Percentiles rank a stretch among this genome's conserved stretches.
These are phyloP conservation scores for Gallinago solitaria DNA, from an alignment of 2,797 vertebrate species.

Conservation along the genomic window DNA sequence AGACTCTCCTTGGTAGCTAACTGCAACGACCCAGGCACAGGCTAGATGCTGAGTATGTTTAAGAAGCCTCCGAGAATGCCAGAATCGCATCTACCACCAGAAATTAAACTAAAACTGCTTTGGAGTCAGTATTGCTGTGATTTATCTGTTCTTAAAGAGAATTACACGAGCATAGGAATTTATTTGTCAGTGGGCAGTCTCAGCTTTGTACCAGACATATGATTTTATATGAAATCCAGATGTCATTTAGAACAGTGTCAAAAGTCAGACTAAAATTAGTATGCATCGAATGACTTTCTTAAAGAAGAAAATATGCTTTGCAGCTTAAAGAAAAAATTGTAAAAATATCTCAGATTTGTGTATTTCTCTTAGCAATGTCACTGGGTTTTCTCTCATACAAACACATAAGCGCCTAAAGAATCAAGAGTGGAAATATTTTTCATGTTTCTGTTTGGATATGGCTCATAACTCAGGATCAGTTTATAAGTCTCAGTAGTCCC, in stretches of 20 bases:
- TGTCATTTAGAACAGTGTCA: conserved; percentile 48
- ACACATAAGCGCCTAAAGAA: neutral
- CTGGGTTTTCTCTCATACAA: neutral
- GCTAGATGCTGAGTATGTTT: neutral
- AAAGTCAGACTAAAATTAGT: conserved; percentile 39
- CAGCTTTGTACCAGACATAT: conserved; percentile 37
- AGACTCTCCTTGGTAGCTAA: neutral
- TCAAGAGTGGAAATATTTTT: neutral
- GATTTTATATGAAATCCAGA: conserved; percentile 39
- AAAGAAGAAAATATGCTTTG: conserved; percentile 23
- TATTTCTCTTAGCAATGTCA: neutral
- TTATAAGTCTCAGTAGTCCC: neutral
- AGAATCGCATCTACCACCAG: neutral
- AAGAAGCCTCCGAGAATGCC: neutral
- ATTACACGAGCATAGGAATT: neutral
- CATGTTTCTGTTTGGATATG: neutral
- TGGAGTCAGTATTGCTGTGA: neutral
- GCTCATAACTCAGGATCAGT: neutral
- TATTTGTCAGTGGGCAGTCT: conserved; percentile 29
- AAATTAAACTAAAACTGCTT: neutral
- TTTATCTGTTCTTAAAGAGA: neutral
- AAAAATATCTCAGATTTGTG: neutral
- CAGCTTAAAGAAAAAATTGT: neutral
- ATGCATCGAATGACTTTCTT: neutral
- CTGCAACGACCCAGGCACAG: neutral